Conservation (phyloP, 2,888 invertebrate species). For the Stegophylla sp. region DNA sequence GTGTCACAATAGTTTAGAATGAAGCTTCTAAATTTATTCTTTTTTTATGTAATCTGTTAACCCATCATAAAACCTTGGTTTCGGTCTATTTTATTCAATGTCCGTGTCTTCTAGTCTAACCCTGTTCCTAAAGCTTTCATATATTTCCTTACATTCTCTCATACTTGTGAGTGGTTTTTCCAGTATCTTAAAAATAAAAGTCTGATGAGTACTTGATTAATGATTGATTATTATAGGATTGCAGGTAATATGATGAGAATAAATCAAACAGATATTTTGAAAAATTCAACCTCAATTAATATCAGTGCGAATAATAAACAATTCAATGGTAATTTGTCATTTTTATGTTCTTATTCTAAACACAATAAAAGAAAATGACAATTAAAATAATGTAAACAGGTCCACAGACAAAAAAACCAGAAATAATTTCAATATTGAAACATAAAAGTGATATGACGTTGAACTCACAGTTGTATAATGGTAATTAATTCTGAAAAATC, state of each 20-base stretch:
- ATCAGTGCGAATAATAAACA: constrained; percentile 37
- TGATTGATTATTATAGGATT: constrained; percentile 20
- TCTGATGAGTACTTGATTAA: no score
- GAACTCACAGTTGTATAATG: constrained; percentile 28
- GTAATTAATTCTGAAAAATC: constrained; percentile 29
- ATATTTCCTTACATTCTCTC: no score
- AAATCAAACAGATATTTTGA: constrained; percentile 36
- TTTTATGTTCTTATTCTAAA: not conserved
- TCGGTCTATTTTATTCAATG: no score
- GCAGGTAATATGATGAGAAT: constrained; percentile 34
- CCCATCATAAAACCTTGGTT: no score
- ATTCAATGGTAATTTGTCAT: not conserved
- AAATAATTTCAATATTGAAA: constrained; percentile 56
- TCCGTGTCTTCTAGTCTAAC: no score
- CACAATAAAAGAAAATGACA: not conserved
- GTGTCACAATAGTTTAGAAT: no score
- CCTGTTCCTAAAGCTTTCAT: no score
- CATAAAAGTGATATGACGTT: constrained; percentile 45
- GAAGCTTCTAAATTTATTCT: no score
- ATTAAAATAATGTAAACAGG: not conserved
- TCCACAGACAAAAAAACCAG: constrained; percentile 34
- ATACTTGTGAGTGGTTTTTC: no score
- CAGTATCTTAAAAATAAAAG: no score
- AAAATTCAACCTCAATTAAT: constrained; percentile 19
- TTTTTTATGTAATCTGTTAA: no score